Evolutionary conservation across 2,797 vertebrate species (phyloP), one percentile per base, ranked within the genome.

Genomic region (Synaphobranchus kaupii): DNA sequence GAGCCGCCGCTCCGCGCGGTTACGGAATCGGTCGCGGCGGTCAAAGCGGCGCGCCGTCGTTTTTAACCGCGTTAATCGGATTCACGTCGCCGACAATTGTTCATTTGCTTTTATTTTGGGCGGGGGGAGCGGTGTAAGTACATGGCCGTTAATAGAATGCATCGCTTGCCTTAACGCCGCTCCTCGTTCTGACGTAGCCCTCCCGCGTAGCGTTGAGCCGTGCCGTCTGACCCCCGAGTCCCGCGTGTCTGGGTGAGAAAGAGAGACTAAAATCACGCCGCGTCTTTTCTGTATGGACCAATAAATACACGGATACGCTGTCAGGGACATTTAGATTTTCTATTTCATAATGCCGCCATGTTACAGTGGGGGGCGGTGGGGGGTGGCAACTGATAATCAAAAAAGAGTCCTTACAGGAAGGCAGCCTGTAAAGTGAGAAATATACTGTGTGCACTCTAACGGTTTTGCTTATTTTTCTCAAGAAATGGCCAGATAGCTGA

Each of bases 61-160:
- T 10, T 52, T 52, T 1, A 39, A 39, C 39, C 39, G 2, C 22
- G 0, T 25, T 15, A 31, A 71, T 84, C 85, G 63, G 91, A 90
- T 90, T 89, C 83, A 89, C 92, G 89, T 89, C 87, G 84, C 54
- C 89, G 91, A 63, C 22, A 58, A 44, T 87, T 84, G 54, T 81
- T 82, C 71, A 68, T 63, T 56, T 50, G n/a, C 6, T 34, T 22
- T 71, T 68, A 8, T 63, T 68, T 83, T 28, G n/a, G 73, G 31
- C 6, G 15, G 31, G 31, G 71, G 9, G 28, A 13, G 15, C 3
- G 68, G 92, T 90, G 47, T 92, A 91, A 93, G 90, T 91, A 93
- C 94, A 0, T 94, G 94, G 94, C 94, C 94, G 93, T 93, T 97
- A 97, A 97, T 98, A 96, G 95, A 96, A 97, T 97, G 96, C 96